These are phyloP conservation scores for Hydrozoanthus tunicans DNA, from an alignment of 64 coral and sea anemone species.

Conservation along the genomic window DNA sequence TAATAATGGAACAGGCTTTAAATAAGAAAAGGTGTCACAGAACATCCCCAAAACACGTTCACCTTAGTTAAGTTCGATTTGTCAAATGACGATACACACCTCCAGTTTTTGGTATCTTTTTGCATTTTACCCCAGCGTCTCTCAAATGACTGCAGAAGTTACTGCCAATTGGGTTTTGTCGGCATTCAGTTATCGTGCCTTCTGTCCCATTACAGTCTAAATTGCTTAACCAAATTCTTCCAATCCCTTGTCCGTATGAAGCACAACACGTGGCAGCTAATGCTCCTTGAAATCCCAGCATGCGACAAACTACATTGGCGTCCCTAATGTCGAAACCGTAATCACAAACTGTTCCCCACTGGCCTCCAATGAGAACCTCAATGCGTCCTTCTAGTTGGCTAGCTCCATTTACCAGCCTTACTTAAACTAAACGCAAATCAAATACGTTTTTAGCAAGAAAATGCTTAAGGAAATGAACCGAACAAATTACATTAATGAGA, in stretches of 20 bases:
- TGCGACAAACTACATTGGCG: constrained; percentile 60
- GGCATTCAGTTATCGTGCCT: not conserved
- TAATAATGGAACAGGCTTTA: not conserved
- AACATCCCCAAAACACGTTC: no score
- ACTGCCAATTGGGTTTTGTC: not conserved
- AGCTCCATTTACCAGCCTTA: no score
- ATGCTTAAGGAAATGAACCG: no score
- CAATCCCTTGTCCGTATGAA: not conserved
- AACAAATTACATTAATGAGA: no score
- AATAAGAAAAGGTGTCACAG: no score
- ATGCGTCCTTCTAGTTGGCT: constrained; percentile 53
- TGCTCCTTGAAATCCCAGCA: constrained; percentile 60
- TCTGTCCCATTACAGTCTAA: not conserved
- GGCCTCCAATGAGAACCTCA: constrained; percentile 56
- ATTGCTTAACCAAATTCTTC: not conserved
- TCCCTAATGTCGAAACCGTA: constrained; percentile 53
- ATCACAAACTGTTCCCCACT: constrained; percentile 71
- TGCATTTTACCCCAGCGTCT: not conserved
- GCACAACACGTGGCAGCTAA: not conserved
- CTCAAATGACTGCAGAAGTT: not conserved
- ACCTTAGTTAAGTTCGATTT: no score
- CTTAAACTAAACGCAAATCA: no score
- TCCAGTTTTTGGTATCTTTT: no score
- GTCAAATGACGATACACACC: not conserved
- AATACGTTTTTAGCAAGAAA: no score